Percentiles rank a stretch among this genome's conserved stretches.
phyloP scores from a whole-genome alignment of 2,888 invertebrate genomes.

The Lasioglossum lativentre region DNA sequence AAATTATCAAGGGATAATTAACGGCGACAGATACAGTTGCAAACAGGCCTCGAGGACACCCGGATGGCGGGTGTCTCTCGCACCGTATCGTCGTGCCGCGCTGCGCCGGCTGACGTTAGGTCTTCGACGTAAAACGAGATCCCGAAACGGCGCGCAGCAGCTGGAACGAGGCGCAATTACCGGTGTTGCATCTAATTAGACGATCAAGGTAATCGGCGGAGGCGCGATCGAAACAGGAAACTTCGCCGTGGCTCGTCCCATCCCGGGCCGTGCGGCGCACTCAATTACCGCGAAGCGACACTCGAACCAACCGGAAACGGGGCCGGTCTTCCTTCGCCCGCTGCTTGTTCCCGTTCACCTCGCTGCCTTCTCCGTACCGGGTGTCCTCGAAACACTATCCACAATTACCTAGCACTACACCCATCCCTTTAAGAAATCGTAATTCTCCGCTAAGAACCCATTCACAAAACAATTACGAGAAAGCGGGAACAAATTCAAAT shows the following conservation, averaged over 20 bases:
- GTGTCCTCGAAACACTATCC: not conserved
- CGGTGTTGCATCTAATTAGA: conserved; percentile 63
- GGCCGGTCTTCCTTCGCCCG: not conserved
- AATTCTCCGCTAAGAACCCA: not conserved
- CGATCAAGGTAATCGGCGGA: conserved; percentile 57
- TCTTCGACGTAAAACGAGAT: conserved; percentile 41
- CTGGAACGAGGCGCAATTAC: conserved; percentile 48
- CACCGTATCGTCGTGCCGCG: conserved; percentile 2
- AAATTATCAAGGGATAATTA: conserved; percentile 23
- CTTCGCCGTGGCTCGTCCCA: conserved; percentile 31
- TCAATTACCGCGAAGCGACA: conserved; percentile 46
- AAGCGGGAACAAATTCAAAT: not conserved
- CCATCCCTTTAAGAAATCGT: not conserved
- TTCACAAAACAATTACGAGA: not conserved
- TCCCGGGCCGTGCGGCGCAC: not conserved
- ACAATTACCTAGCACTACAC: not conserved
- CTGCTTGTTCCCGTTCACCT: conserved; percentile 5
- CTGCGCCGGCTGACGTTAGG: not conserved
- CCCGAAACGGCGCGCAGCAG: conserved; percentile 30
- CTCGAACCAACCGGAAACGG: not conserved
- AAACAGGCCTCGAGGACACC: conserved; percentile 23
- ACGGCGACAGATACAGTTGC: not conserved
- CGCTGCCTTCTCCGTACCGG: not conserved
- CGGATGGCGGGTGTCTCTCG: conserved; percentile 5
- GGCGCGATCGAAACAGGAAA: conserved; percentile 60